Base-by-base conservation (phyloP, 2,797 vertebrate genomes). In the Labeo calbasu region DNA sequence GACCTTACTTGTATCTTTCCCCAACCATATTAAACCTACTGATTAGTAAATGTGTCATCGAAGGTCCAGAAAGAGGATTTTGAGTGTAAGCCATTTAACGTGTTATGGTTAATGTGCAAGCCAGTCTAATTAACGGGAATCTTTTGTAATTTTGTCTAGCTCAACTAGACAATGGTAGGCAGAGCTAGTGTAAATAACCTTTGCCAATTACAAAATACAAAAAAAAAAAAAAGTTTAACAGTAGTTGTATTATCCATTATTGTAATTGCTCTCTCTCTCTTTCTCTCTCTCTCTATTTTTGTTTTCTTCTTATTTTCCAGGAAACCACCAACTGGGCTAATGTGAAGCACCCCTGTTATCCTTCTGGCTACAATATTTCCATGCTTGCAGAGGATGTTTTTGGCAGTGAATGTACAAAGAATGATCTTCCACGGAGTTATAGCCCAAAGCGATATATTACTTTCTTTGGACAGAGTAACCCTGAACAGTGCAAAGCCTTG, bases 291-390 rank as follows among this genome's bases (percentile, higher is more conserved):
- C 25, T 51, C 1, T 40, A 1, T 40, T 5, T 40, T 6, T 2
- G 10, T 78, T 13, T 23, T 36, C 11, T 36, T 36, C 4, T 36
- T 28, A 11, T 85, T 69, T 61, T 15, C 9, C 89, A 98, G 97
- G 88, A 84, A 71, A 93, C 95, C 28, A 19, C 85, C 0, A 0
- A 80, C 77, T 91, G 85, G 70, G 0, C 50, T 70, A 57, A 21
- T 4, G 81, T 97, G 83, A 40, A 71, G 71, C 97, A 98, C 84
- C 98, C 98, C 50, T 99, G 98, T 87, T 98, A 95, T 89, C 94
- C 94, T 36, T 87, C 63, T 69, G 93, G 93, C 71, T 96, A 94
- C 46, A 93, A 77, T 36, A 85, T 75, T n/a, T 91, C 89, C 66
- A 51, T 95, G 28, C 83, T 36, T 0, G 89, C 93, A 81, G 93